Percentiles rank a stretch among this genome's conserved stretches.
These are phyloP conservation scores for Helicoverpa zea DNA, from an alignment of 1,140 invertebrate genomes.

Conservation along the genomic window DNA sequence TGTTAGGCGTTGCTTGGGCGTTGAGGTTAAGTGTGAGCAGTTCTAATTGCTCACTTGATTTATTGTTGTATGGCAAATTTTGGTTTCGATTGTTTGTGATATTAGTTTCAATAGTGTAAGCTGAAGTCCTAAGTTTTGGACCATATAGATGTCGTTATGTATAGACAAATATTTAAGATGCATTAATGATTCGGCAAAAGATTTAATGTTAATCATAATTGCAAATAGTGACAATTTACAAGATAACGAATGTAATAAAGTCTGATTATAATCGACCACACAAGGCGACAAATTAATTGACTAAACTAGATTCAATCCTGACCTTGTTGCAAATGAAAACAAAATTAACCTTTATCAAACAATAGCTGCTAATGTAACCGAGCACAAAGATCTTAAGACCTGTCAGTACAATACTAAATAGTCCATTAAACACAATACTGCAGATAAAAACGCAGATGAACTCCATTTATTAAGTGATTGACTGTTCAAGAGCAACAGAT, in stretches of 20 bases:
- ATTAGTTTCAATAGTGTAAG: too few species aligned
- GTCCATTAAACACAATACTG: constrained; percentile 18
- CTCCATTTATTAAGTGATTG: constrained; percentile 4
- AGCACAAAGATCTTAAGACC: neutral
- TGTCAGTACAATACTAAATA: constrained; percentile 5
- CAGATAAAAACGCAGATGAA: neutral
- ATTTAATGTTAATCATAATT: too few species aligned
- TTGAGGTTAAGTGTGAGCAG: neutral
- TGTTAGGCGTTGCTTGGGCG: neutral
- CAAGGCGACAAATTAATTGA: neutral
- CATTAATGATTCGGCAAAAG: too few species aligned
- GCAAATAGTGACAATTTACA: too few species aligned
- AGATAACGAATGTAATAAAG: neutral
- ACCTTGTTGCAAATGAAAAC: constrained; percentile 1
- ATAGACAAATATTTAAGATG: too few species aligned
- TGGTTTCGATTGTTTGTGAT: too few species aligned
- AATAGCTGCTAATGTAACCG: neutral
- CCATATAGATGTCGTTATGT: too few species aligned
- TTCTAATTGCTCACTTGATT: neutral
- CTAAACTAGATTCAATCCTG: neutral
- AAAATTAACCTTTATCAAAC: constrained; percentile 15
- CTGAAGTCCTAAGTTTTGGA: too few species aligned
- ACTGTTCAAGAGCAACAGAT: constrained; percentile 29
- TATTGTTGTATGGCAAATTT: neutral
- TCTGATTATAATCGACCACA: neutral